These are phyloP conservation scores for Ibidorhyncha struthersii DNA, from an alignment of 2,113 vertebrate genomes.

Conservation along the genomic window DNA sequence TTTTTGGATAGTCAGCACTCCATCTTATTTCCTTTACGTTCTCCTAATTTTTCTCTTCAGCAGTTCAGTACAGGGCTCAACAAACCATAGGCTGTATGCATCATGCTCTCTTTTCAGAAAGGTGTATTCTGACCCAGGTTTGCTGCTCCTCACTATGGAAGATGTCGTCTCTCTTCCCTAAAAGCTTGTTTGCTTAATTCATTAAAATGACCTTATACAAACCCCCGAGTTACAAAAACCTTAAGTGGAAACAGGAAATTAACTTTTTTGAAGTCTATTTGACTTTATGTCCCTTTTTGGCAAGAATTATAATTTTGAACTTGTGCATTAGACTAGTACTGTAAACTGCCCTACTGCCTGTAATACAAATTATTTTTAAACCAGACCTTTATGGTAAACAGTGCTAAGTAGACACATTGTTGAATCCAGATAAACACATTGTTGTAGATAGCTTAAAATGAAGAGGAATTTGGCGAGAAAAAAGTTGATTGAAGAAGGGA, in stretches of 20 bases:
- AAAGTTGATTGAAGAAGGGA: background rate
- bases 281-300: background rate
- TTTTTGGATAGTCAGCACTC: background rate
- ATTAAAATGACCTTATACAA: background rate
- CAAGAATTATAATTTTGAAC: background rate
- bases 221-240: background rate
- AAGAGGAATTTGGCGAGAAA: background rate
- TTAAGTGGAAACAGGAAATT: background rate
- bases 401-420: background rate
- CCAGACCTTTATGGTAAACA: background rate
- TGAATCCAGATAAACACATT: background rate
- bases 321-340: background rate
- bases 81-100: background rate
- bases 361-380: background rate
- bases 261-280: background rate
- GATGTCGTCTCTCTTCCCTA: background rate
- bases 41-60: background rate
- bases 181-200: background rate
- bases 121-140: background rate
- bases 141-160: background rate
- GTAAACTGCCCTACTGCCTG: background rate
- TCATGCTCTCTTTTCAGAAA: background rate
- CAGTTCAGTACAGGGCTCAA: background rate
- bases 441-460: background rate
- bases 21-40: background rate